Base-by-base conservation (phyloP, 2,888 invertebrate genomes). In the Eurytoma californica region DNA sequence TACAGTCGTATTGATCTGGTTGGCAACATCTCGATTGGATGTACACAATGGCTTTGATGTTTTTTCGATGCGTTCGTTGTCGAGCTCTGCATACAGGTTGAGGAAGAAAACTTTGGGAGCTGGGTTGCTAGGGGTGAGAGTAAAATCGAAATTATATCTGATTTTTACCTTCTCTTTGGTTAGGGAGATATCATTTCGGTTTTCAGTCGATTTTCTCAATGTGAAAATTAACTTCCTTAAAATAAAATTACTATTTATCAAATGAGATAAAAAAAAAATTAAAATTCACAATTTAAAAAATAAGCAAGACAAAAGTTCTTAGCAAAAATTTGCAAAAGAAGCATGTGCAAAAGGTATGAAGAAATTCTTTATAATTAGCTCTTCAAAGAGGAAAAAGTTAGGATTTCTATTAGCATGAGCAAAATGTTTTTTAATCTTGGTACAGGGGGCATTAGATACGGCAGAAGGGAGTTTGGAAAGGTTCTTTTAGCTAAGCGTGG, bases 1-100 rank as follows among this genome's bases (percentile, higher is more conserved):
- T 89, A 89, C 89, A 89, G 88, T 90, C 88, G 88, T 90, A 90
- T 90, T 89, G 90, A 90, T 90, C 90, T 90, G 87, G 88, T 88
- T 72, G 79, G 69, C 73, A 81, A 88, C 88, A 89, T 89, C 88
- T 88, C 88, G 86, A 85, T 87, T 87, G 87, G 86, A 87, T 86
- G 86, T 85, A 87, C 89, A 88, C 81, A 81, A 81, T 81, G 67
- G 76, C 79, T 76, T 79, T 76, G 81, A 76, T 79, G 79, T 76
- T 81, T 72, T 72, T 70, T 55, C 66, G 39, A 58, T 66, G 70
- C 74, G 51, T 49, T 12, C 30, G 13, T 51, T 14, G 3, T 30
- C 28, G 24, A 28, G 24, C 60, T n/a, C 5, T 18, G 13, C 0
- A 12, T 30, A 5, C n/a, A 53, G 66, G 9, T 58, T 57, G 49